Percentiles rank a stretch among this genome's conserved stretches.
Conservation (phyloP, 1,140 invertebrate genomes). For the Tetramorium simillimum region DNA sequence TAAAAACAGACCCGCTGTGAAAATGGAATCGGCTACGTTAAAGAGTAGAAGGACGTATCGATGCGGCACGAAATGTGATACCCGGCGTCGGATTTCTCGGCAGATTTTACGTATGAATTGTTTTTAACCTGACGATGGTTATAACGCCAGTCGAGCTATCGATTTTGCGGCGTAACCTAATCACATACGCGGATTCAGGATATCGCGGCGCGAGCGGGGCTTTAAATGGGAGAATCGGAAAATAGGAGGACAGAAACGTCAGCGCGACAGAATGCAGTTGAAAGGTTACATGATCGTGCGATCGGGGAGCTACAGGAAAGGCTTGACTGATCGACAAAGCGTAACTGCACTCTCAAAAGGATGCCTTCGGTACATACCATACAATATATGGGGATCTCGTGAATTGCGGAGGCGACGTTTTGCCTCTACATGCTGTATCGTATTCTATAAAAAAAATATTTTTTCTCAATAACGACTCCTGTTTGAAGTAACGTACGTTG, state of each 20-base stretch:
- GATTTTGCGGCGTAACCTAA: conserved; percentile 66
- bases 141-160: conserved; percentile 30
- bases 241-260: conserved; percentile 49
- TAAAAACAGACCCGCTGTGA: conserved; percentile 44
- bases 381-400: conserved; percentile 20
- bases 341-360: conserved; percentile 70
- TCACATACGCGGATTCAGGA: conserved; percentile 44
- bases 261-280: conserved; percentile 49
- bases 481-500: conserved; percentile 2
- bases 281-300: conserved; percentile 67
- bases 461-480: conserved; percentile 6
- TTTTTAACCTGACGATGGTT: conserved; percentile 63
- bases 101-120: conserved; percentile 68
- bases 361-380: conserved; percentile 43
- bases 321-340: conserved; percentile 68
- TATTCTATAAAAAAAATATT: conserved; percentile 6
- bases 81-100: conserved; percentile 60
- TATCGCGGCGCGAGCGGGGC: neutral
- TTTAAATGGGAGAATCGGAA: conserved; percentile 19
- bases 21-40: conserved; percentile 54
- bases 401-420: conserved; percentile 30
- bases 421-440: neutral
- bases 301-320: conserved; percentile 42
- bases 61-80: conserved; percentile 53
- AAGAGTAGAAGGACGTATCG: conserved; percentile 56